A percentile compares a stretch with the other conserved stretches of the same genome.
phyloP scores from a whole-genome alignment of 2,888 invertebrate genomes.

The Phasia obesa region DNA sequence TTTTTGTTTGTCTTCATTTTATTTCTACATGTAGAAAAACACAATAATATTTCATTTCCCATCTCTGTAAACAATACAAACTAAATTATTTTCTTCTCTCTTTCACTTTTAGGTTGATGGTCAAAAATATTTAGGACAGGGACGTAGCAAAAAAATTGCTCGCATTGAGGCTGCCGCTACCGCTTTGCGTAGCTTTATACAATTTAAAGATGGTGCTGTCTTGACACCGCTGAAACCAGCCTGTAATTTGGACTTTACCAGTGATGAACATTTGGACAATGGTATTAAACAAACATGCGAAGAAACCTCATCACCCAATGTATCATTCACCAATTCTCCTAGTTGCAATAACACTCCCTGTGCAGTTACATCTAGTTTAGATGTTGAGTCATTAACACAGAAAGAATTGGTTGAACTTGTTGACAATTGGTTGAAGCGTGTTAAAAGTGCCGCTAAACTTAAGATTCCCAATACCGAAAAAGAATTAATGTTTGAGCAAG shows the following conservation, averaged over 20 bases:
- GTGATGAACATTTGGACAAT: conserved; percentile 83
- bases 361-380: conserved; percentile 68
- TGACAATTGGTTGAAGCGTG: conserved; percentile 78
- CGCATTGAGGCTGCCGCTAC: conserved; percentile 84
- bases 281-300: conserved; percentile 76
- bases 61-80: neutral
- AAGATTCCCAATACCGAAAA: conserved; percentile 3
- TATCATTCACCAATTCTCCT: neutral
- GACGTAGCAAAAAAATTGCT: conserved; percentile 85
- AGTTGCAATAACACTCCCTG: conserved; percentile 3
- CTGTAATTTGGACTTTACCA: conserved; percentile 83
- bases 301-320: neutral
- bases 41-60: too few species aligned
- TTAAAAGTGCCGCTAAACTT: conserved; percentile 74
- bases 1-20: too few species aligned
- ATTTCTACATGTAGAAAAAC: too few species aligned
- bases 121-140: conserved; percentile 84
- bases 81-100: neutral
- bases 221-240: conserved; percentile 80
- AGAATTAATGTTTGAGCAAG: conserved; percentile 64
- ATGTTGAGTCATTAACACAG: conserved; percentile 73
- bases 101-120: conserved; percentile 83
- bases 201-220: conserved; percentile 83
- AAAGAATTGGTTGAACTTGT: conserved; percentile 77
- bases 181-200: conserved; percentile 85